Base-by-base conservation (phyloP, 2,888 invertebrate species). In the Maniola hyperantus region DNA sequence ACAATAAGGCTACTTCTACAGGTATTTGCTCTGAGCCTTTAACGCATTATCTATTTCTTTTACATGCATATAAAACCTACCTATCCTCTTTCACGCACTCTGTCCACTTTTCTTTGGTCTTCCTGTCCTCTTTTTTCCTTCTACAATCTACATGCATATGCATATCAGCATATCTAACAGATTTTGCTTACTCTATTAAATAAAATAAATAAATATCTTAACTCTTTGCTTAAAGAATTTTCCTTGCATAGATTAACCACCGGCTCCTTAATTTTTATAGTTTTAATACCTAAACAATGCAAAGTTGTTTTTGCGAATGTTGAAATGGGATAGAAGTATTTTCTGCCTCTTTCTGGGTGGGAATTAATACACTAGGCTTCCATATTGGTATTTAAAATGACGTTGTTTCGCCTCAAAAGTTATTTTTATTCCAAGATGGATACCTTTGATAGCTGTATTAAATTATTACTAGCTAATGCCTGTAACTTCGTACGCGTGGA, bases 211-310 rank as follows among this genome's bases (percentile, higher is more conserved):
- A n/a, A n/a, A n/a, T n/a, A n/a, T n/a, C n/a, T n/a, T n/a, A n/a
- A n/a, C n/a, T 26, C 4, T 26, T 26, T 26, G 1, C 26, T 26
- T 26, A 26, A 26, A 26, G 1, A 26, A 2, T 26, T 26, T 10
- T 39, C 10, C 39, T 5, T 39, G 10, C 36, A 5, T 39, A 2
- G 15, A 36, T 15, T 54, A 8, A 36, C 10, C 55, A 18, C 18
- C 18, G 15, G 15, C 42, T 57, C 57, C 11, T 42, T 39, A 5
- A 42, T 20, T 42, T 39, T 42, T 11, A 36, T 20, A 33, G 53
- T 20, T 42, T 26, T 44, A 44, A 61, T 64, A 64, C 66, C 66
- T 66, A 64, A 69, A 63, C 57, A 33, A 26, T 57, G 18, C 20
- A 18, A 51, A 55, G 11, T 55, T 33, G 54, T 63, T 63, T 63